Percentiles rank a stretch among this genome's conserved stretches.
phyloP scores from a whole-genome alignment of 2,888 invertebrate genomes.

The Xestia xanthographa region DNA sequence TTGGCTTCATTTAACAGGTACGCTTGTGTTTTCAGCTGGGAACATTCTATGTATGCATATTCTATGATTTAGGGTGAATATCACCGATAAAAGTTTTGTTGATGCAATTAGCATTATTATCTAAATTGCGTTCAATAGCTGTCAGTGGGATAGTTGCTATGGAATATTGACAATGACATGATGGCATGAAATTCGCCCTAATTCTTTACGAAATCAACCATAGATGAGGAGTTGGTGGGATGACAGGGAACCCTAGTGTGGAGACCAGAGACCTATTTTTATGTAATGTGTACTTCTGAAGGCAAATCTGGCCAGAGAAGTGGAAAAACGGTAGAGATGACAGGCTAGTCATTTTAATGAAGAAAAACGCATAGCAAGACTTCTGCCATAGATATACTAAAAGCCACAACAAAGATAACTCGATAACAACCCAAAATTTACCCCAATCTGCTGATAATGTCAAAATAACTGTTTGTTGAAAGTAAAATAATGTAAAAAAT shows the following conservation, averaged over 20 bases:
- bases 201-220: neutral
- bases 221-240: neutral
- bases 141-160: neutral
- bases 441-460: constrained; percentile 48
- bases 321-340: neutral
- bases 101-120: neutral
- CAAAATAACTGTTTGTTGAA: constrained; percentile 56
- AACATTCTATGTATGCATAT: no score
- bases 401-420: constrained; percentile 14
- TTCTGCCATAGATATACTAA: neutral
- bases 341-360: neutral
- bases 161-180: neutral
- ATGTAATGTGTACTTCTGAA: no score
- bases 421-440: constrained; percentile 29
- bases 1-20: no score
- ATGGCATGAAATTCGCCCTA: neutral
- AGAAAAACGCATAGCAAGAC: neutral
- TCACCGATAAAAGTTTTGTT: neutral
- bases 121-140: neutral
- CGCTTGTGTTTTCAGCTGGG: neutral
- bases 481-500: constrained; percentile 37
- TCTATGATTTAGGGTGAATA: neutral
- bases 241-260: no score
- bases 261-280: no score
- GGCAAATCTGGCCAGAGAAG: neutral